phyloP scores from a whole-genome alignment of 2,797 vertebrate species.

The Enteromius viviparus region DNA sequence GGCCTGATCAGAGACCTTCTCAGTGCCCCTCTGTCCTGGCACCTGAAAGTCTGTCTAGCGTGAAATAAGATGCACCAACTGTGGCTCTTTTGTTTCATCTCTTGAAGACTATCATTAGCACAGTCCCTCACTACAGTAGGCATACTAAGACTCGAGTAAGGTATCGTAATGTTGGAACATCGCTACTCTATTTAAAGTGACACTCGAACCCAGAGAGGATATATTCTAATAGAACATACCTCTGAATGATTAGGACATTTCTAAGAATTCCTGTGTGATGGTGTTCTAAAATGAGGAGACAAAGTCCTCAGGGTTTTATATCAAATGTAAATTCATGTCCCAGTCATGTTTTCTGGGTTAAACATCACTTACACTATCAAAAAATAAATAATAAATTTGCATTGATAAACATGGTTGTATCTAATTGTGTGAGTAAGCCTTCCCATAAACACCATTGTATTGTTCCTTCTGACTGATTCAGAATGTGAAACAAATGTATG shows the following conservation, averaged over 20 bases:
- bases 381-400: neutral
- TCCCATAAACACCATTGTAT: neutral
- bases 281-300: neutral
- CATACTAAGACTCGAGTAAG: conserved; percentile 36
- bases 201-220: conserved; percentile 16
- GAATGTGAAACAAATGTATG: neutral
- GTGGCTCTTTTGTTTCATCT: conserved; percentile 43
- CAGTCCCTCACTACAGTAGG: conserved; percentile 36
- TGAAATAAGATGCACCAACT: conserved; percentile 56
- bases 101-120: conserved; percentile 50
- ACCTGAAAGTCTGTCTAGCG: conserved; percentile 54
- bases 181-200: conserved; percentile 41
- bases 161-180: conserved; percentile 12
- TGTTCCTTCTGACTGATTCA: neutral
- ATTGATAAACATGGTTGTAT: neutral
- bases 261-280: neutral
- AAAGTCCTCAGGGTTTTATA: neutral
- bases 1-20: conserved; percentile 49
- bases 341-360: neutral
- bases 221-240: conserved; percentile 46
- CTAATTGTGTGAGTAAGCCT: neutral
- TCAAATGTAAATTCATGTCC: neutral
- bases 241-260: conserved; percentile 69
- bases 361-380: neutral
- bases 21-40: conserved; percentile 33